Evolutionary conservation across 2,888 invertebrate genomes (phyloP).

Genomic region (Petrolisthes manimaculis): DNA sequence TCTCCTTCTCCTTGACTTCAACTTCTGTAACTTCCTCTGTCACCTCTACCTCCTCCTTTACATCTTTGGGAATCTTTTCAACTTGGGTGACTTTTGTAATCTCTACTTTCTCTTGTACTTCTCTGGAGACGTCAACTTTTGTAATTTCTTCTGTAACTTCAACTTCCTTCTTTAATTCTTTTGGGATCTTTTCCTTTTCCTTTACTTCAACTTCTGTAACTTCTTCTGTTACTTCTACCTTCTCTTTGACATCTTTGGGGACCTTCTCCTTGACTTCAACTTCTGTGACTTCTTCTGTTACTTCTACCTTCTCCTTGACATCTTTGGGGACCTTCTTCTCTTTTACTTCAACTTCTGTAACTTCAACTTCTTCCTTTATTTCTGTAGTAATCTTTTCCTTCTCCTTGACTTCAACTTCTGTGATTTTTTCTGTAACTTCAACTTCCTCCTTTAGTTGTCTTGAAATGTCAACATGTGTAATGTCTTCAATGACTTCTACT

Average conservation of each 20-base stretch:
- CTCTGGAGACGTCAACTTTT: neutral
- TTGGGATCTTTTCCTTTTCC: constrained; percentile 9
- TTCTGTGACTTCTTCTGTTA: neutral
- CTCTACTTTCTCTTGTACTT: constrained; percentile 9
- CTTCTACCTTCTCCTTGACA: neutral
- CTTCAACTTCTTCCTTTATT: too few species aligned
- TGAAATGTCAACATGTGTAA: too few species aligned
- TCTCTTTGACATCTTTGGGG: constrained; percentile 15
- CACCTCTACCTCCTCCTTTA: neutral
- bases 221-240: neutral
- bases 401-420: neutral
- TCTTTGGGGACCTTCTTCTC: neutral
- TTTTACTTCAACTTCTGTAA: neutral
- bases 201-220: neutral
- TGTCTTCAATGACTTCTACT: constrained; percentile 32
- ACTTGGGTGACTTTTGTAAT: neutral
- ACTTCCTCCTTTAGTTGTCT: too few species aligned
- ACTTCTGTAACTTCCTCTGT: neutral
- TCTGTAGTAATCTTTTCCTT: neutral
- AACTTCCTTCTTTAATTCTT: neutral
- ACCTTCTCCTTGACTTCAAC: neutral
- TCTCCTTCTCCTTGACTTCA: neutral
- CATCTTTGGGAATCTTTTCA: neutral
- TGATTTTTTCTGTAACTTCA: too few species aligned
- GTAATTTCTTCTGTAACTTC: constrained; percentile 16